phyloP scores from a whole-genome alignment of 2,797 vertebrate genomes.

The Capromys pilorides region DNA sequence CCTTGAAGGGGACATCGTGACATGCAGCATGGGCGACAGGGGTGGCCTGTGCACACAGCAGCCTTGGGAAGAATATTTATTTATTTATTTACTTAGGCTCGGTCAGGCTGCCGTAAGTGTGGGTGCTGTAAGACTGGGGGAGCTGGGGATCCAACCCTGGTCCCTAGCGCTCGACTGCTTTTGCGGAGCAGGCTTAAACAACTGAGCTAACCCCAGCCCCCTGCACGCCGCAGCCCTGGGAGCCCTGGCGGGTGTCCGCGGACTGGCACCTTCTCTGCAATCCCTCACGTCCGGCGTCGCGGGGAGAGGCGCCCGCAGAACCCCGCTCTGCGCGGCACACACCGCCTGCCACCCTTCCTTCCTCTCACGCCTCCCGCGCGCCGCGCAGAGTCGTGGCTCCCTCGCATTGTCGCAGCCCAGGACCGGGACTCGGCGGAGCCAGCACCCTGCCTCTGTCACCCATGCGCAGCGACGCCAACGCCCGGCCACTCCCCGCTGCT shows the following conservation, averaged over 20 bases:
- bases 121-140: too few relatives aligned
- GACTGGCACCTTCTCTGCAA: not conserved
- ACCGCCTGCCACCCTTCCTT: not conserved
- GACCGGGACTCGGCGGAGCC: not conserved
- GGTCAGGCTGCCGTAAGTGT: too few relatives aligned
- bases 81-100: too few relatives aligned
- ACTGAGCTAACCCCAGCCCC: too few relatives aligned
- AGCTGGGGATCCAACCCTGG: too few relatives aligned
- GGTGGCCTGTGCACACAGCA: not conserved
- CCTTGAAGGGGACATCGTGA: not conserved
- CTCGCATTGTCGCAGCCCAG: not conserved
- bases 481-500: not conserved
- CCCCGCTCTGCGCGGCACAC: not conserved
- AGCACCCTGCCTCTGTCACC: not conserved
- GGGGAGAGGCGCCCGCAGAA: not conserved
- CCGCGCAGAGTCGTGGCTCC: not conserved
- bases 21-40: accelerated
- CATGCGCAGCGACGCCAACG: too few relatives aligned
- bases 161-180: too few relatives aligned
- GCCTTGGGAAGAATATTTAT: not conserved
- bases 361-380: too few relatives aligned
- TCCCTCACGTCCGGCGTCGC: too few relatives aligned
- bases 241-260: not conserved
- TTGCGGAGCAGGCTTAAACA: too few relatives aligned
- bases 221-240: too few relatives aligned